These are phyloP conservation scores for Heterotilapia buettikoferi DNA, from an alignment of 2,113 vertebrate genomes.

Conservation along the genomic window DNA sequence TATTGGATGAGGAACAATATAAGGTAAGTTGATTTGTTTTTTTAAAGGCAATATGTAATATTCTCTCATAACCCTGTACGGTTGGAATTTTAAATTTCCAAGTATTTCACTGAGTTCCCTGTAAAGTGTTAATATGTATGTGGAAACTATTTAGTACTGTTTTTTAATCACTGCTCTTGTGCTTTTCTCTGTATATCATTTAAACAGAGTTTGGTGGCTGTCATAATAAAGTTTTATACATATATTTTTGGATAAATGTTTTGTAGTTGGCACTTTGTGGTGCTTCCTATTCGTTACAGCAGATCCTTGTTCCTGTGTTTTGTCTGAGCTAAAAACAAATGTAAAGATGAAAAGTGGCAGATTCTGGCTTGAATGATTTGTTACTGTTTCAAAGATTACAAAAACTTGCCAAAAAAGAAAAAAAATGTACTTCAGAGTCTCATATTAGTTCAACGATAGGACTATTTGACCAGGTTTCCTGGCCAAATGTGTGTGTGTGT, in stretches of 20 bases:
- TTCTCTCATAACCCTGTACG: background rate
- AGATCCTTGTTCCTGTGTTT: background rate
- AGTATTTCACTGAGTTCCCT: background rate
- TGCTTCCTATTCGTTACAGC: background rate
- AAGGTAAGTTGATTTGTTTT: rapidly evolving
- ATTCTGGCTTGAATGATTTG: background rate
- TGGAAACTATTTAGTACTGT: background rate
- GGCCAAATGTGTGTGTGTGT: background rate
- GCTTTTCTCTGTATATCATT: background rate
- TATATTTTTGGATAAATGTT: background rate
- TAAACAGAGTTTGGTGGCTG: background rate
- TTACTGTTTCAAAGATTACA: background rate
- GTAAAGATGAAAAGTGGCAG: background rate
- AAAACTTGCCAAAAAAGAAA: background rate
- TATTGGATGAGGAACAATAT: background rate
- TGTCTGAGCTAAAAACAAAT: background rate
- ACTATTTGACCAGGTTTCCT: background rate
- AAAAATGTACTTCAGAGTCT: background rate
- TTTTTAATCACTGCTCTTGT: background rate
- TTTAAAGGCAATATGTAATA: background rate
- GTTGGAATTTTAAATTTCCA: background rate
- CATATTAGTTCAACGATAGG: background rate
- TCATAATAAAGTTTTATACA: background rate
- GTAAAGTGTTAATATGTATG: background rate
- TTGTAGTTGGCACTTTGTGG: background rate